Evolutionary conservation across 1,140 invertebrate genomes (phyloP).

Genomic region (Lepidurus apus): DNA sequence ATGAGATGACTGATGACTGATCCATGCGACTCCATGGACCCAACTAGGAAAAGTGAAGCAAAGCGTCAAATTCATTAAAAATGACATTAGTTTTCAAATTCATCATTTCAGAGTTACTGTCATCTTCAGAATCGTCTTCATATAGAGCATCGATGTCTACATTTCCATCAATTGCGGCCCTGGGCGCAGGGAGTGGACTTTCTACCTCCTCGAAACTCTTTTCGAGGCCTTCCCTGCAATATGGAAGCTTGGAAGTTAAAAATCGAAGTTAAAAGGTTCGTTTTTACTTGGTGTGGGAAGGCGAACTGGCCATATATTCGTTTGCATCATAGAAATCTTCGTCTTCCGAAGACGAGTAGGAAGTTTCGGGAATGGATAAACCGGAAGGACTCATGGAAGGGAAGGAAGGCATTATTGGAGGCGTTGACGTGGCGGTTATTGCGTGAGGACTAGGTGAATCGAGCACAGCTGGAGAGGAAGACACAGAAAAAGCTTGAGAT

Average conservation of each 20-base stretch:
- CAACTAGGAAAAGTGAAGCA: slow-evolving; percentile 44
- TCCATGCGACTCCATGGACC: slow-evolving; percentile 87
- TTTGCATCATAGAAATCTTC: slow-evolving; percentile 94
- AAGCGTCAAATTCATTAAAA: too few species aligned
- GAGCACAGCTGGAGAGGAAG: background rate
- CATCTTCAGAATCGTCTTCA: slow-evolving; percentile 79
- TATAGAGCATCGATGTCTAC: slow-evolving; percentile 55
- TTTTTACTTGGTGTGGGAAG: slow-evolving; percentile 19
- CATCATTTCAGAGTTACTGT: slow-evolving; percentile 58
- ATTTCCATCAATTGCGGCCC: background rate
- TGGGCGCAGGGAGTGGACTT: background rate
- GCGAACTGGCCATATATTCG: slow-evolving; percentile 48
- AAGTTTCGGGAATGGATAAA: slow-evolving; percentile 73
- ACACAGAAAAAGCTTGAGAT: slow-evolving; percentile 4
- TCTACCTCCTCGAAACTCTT: slow-evolving; percentile 27
- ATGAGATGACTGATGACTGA: slow-evolving; percentile 89
- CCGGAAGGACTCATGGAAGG: slow-evolving; percentile 23
- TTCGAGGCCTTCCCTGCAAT: background rate
- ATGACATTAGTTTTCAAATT: too few species aligned
- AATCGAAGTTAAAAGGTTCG: background rate
- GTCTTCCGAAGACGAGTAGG: slow-evolving; percentile 89
- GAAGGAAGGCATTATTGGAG: slow-evolving; percentile 27
- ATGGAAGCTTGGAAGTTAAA: background rate
- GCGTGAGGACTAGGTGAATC: background rate
- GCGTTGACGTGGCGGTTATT: slow-evolving; percentile 23